phyloP scores from a whole-genome alignment of 1,140 invertebrate genomes.

The Oscheius sp. region DNA sequence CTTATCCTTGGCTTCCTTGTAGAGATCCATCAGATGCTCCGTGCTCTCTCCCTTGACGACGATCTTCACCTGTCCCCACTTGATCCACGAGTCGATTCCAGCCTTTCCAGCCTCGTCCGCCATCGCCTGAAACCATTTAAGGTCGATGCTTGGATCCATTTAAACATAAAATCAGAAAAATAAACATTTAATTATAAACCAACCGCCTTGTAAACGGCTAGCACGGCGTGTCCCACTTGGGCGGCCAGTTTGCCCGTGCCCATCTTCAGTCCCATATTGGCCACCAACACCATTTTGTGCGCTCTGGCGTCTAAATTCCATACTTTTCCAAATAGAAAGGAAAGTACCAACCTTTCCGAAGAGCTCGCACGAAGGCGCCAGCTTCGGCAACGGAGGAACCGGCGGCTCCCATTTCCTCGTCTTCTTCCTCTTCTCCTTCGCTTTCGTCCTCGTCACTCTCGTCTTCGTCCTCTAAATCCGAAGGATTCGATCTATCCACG shows the following conservation, averaged over 20 bases:
- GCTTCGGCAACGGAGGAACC: neutral
- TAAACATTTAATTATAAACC: constrained; percentile 65
- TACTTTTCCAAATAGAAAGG: neutral
- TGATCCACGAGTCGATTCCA: constrained; percentile 21
- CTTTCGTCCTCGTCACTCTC: constrained; percentile 9
- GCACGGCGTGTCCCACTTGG: constrained; percentile 69
- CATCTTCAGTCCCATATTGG: constrained; percentile 69
- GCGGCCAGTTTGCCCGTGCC: constrained; percentile 69
- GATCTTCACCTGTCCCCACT: constrained; percentile 64
- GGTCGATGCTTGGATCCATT: neutral
- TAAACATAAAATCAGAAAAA: constrained; percentile 58
- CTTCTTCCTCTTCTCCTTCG: constrained; percentile 11
- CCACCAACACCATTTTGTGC: constrained; percentile 71
- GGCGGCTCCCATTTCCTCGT: neutral
- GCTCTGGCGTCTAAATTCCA: constrained; percentile 9
- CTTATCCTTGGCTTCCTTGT: constrained; percentile 64
- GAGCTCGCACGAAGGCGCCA: neutral
- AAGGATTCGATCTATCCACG: constrained; percentile 39
- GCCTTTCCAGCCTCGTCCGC: constrained; percentile 5
- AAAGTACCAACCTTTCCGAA: neutral
- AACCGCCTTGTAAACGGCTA: constrained; percentile 66
- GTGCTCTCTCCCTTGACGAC: constrained; percentile 68
- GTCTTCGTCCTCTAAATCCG: constrained; percentile 35
- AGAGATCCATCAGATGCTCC: constrained; percentile 66
- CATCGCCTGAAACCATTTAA: constrained; percentile 14